Percentiles rank a stretch among this genome's conserved stretches.
These are phyloP conservation scores for Drosophila kambysellisi DNA, from an alignment of 2,888 invertebrate species.

Conservation along the genomic window DNA sequence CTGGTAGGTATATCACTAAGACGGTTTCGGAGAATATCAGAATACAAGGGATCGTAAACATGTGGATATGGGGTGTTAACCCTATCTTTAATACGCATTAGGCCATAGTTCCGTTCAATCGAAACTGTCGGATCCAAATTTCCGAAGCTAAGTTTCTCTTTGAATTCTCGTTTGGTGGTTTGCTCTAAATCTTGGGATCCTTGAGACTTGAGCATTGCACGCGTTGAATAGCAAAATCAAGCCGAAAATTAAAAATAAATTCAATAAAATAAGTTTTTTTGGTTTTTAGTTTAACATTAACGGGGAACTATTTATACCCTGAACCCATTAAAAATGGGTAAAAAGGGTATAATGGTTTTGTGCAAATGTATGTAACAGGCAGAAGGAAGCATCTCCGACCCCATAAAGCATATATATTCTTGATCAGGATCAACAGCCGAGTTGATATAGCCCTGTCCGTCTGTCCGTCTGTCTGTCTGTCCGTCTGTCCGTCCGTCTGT, in stretches of 20 bases:
- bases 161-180: background rate
- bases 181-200: background rate
- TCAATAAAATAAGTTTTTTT: background rate
- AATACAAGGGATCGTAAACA: background rate
- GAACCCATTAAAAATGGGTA: too few relatives aligned
- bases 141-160: background rate
- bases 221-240: background rate
- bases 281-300: background rate
- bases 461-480: too few relatives aligned
- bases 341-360: too few relatives aligned
- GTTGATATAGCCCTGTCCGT: too few relatives aligned
- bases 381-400: too few relatives aligned
- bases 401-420: too few relatives aligned
- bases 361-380: too few relatives aligned
- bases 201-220: background rate
- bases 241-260: background rate
- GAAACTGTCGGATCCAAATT: rapidly evolving
- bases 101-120: constrained; percentile 27
- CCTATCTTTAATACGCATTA: constrained; percentile 2
- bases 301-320: background rate
- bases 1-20: background rate
- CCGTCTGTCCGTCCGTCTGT: too few relatives aligned
- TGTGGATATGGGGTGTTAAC: constrained; percentile 31
- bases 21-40: constrained; percentile 7
- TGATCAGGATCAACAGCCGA: too few relatives aligned